Percentiles rank a stretch among this genome's conserved stretches.
phyloP scores from a whole-genome alignment of 2,113 vertebrate genomes.

The Melanerpes formicivorus region DNA sequence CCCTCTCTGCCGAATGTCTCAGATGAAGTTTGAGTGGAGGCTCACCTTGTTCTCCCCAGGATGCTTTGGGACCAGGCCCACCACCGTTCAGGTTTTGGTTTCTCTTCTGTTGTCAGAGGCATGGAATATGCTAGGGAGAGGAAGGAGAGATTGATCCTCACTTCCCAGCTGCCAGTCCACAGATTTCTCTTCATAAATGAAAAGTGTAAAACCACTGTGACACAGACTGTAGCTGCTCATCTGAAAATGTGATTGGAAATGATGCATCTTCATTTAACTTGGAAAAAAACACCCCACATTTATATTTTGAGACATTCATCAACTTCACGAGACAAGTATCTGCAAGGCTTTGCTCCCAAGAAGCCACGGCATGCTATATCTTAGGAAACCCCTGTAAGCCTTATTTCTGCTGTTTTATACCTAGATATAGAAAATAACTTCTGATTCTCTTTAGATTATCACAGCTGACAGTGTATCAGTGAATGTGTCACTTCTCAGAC shows the following conservation, averaged over 20 bases:
- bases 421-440: conserved; percentile 29
- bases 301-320: background rate
- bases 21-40: background rate
- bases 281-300: background rate
- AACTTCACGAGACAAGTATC: background rate
- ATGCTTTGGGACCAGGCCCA: background rate
- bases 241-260: background rate
- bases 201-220: background rate
- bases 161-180: background rate
- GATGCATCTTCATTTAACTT: background rate
- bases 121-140: background rate
- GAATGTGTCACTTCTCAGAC: background rate
- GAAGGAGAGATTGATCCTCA: background rate
- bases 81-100: background rate
- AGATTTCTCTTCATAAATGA: background rate
- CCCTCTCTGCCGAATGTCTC: fast-evolving
- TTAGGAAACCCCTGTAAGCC: background rate
- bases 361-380: background rate
- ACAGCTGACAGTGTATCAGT: background rate
- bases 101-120: background rate
- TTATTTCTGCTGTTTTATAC: background rate
- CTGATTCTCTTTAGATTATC: conserved; percentile 15
- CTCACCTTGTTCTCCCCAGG: background rate
- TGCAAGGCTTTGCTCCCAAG: background rate
- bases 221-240: background rate